Percentiles rank a stretch among this genome's conserved stretches.
Conservation (phyloP, 2,113 vertebrate species). For the Lepus americanus region DNA sequence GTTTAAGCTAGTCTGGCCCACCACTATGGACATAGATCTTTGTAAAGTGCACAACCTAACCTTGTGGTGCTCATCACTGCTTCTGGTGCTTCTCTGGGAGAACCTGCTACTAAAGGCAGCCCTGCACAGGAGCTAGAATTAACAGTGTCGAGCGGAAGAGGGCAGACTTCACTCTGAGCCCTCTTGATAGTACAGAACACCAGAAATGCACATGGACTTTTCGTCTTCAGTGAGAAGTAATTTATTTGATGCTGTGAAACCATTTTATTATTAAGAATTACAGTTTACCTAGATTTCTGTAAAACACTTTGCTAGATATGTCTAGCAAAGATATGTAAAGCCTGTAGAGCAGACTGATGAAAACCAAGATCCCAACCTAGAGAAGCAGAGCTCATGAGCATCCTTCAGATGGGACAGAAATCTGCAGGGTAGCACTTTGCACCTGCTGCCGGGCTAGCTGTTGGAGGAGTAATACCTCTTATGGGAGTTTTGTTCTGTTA, state of each 20-base stretch:
- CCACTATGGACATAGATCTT: too few relatives aligned
- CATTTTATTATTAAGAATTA: slow-evolving; percentile 1
- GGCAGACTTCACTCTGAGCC: not conserved
- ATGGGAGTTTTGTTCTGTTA: not conserved
- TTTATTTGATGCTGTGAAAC: not conserved
- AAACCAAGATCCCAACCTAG: not conserved
- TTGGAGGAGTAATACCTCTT: not conserved
- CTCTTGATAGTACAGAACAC: not conserved
- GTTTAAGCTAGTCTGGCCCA: not conserved
- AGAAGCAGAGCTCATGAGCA: not conserved
- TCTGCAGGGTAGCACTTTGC: too few relatives aligned
- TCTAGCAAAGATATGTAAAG: not conserved
- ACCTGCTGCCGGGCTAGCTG: not conserved
- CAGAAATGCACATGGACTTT: not conserved
- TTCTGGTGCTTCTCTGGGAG: not conserved
- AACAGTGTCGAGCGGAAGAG: not conserved
- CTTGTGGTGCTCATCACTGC: not conserved
- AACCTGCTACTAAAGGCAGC: not conserved
- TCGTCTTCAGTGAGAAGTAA: not conserved
- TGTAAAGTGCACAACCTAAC: not conserved
- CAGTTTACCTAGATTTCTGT: not conserved
- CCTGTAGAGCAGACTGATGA: not conserved
- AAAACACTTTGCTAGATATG: not conserved
- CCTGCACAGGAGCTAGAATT: not conserved
- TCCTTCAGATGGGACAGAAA: not conserved